Evolutionary conservation across 2,888 invertebrate genomes (phyloP).

Genomic region (Orthosia gracilis): DNA sequence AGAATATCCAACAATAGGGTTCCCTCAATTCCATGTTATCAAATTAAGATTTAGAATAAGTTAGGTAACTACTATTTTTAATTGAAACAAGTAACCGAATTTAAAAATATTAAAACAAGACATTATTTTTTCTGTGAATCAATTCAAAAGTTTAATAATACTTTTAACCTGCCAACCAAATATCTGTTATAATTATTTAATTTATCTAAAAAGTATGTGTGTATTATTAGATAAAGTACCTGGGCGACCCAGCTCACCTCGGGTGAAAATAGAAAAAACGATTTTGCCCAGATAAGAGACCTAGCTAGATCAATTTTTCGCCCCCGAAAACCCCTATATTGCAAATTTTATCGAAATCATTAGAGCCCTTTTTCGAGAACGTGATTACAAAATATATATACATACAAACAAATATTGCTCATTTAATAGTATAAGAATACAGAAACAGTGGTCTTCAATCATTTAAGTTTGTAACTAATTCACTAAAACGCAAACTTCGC

Average conservation of each 20-base stretch:
- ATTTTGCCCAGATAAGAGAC: too few species aligned
- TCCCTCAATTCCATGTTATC: neutral
- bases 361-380: too few species aligned
- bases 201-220: neutral
- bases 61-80: neutral
- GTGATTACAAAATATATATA: too few species aligned
- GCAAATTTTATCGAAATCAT: too few species aligned
- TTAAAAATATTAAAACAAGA: neutral
- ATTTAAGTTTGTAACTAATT: neutral
- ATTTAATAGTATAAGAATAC: neutral
- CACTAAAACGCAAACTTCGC: neutral
- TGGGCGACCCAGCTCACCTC: too few species aligned
- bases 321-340: too few species aligned
- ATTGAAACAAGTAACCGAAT: neutral
- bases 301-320: too few species aligned
- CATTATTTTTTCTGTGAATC: neutral
- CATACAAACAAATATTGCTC: too few species aligned
- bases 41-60: too few species aligned
- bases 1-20: neutral
- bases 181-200: neutral
- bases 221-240: neutral
- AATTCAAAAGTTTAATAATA: neutral
- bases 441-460: constrained; percentile 14
- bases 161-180: neutral
- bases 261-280: too few species aligned